Base-by-base conservation (phyloP, 2,888 invertebrate genomes). In the Polyploca ridens region DNA sequence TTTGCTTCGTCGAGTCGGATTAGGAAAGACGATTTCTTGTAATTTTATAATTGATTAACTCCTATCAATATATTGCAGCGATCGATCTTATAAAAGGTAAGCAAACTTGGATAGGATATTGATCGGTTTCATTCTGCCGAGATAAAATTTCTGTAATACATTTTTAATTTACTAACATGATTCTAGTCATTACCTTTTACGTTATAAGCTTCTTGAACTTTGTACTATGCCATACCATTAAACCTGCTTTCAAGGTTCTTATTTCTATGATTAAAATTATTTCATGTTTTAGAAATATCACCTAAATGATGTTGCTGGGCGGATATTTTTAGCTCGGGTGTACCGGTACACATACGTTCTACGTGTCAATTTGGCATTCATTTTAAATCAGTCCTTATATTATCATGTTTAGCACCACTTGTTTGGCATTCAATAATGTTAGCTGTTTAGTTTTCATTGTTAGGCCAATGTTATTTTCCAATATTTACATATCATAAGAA, bases 171-270 rank as follows among this genome's bases (percentile, higher is more conserved):
- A 3, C n/a, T 54, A 54, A n/a, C 14, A 54, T 54, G 8, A 54
- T 54, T 54, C 10, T 10, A 6, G 19, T 41, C 19, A 19, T 27
- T 27, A 27, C 27, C 41, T 44, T 38, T 16, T 19, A 19, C n/a
- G 5, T 33, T 63, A 58, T 35, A 69, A 71, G 67, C 69, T 66
- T 76, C 58, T 73, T 75, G 82, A 77, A 82, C 82, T 82, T 82
- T 82, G 82, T 68, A 66, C 72, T 64, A 38, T 69, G 70, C 70
- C 68, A 72, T 58, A 33, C 19, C 16, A 54, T 8, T 68, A 70
- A 74, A 69, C 64, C 67, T 64, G 65, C 69, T 77, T 75, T 67
- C 66, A 57, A 70, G 64, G 63, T 66, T 67, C 63, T 41, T 13
- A 38, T 58, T 46, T 49, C 60, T 72, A 13, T 46, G 35, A 46